phyloP scores from a whole-genome alignment of 2,797 vertebrate genomes.

The Clamator glandarius region DNA sequence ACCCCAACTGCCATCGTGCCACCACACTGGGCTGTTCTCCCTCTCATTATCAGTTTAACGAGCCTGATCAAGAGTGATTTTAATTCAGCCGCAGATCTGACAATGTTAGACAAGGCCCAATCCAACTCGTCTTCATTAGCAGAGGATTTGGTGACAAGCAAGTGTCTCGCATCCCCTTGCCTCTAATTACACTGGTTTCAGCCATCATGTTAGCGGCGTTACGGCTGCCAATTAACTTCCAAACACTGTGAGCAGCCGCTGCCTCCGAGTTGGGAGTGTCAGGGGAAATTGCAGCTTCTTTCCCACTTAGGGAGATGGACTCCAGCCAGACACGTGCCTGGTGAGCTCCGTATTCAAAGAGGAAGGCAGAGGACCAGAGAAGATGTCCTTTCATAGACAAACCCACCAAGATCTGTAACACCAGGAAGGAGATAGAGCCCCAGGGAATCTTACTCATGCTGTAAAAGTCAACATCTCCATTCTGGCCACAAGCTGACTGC shows the following conservation, averaged over 20 bases:
- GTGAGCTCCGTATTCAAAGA: background rate
- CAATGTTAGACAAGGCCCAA: background rate
- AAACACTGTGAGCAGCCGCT: background rate
- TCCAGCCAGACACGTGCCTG: background rate
- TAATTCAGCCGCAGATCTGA: background rate
- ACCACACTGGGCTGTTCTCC: accelerated
- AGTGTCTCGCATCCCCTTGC: slow-evolving; percentile 8
- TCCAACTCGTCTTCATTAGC: slow-evolving; percentile 1
- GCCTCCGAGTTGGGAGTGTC: background rate
- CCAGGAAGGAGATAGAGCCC: background rate
- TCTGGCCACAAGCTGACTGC: slow-evolving; percentile 80
- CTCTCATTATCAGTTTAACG: background rate
- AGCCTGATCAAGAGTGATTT: background rate
- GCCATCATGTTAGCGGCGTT: background rate
- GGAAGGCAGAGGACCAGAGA: background rate
- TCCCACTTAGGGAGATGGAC: background rate
- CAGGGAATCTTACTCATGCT: slow-evolving; percentile 75
- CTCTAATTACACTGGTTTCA: background rate
- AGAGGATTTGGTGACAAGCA: slow-evolving; percentile 35
- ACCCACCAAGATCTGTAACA: background rate
- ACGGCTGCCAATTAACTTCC: slow-evolving; percentile 17
- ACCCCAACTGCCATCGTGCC: accelerated
- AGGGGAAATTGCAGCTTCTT: background rate
- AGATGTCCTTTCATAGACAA: background rate
- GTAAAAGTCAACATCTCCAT: slow-evolving; percentile 75